A percentile compares a stretch with the other conserved stretches of the same genome.
These are phyloP conservation scores for Chrysina gloriosa DNA, from an alignment of 2,888 invertebrate species.

Conservation along the genomic window DNA sequence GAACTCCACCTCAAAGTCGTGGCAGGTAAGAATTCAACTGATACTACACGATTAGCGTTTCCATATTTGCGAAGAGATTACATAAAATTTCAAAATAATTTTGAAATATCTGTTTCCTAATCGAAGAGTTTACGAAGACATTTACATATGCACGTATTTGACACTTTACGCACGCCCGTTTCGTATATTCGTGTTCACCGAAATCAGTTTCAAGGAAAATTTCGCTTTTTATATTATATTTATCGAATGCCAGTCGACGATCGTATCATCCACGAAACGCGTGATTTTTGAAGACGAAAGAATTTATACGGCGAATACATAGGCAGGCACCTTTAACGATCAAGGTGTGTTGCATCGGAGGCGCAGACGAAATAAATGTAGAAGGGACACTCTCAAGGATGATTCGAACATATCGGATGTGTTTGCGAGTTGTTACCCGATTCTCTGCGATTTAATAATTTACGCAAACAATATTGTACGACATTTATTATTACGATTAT, in stretches of 20 bases:
- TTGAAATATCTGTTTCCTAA: no score
- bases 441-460: no score
- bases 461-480: neutral
- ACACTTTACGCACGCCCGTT: no score
- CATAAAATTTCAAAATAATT: no score
- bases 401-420: no score
- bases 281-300: conserved; percentile 16
- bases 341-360: conserved; percentile 4
- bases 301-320: conserved; percentile 6
- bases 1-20: no score
- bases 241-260: neutral
- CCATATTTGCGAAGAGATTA: no score
- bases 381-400: neutral
- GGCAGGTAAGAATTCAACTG: no score
- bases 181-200: conserved; percentile 9
- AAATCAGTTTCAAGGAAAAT: conserved; percentile 28
- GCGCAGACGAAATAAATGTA: neutral
- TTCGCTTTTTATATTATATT: neutral
- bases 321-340: neutral
- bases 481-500: neutral
- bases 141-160: no score
- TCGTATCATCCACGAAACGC: conserved; percentile 7
- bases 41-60: no score
- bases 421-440: no score
- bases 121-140: no score